Conservation (phyloP, 92 coral and sea anemone species). For the Ricordea florida region DNA sequence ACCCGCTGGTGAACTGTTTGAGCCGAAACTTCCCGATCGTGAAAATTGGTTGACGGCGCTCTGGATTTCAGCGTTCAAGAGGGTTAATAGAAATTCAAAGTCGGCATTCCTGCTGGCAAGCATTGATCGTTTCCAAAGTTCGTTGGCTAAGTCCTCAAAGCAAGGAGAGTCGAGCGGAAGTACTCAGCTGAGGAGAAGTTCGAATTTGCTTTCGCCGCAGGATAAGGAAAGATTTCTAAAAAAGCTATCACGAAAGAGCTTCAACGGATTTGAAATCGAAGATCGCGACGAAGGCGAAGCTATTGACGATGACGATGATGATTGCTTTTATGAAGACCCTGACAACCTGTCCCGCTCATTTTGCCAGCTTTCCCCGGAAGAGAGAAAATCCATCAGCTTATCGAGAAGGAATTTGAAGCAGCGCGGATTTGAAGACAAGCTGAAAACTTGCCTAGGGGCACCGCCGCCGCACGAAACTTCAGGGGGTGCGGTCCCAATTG, state of each 20-base stretch:
- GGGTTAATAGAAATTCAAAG: not conserved
- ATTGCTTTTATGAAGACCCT: no score
- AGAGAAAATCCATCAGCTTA: not conserved
- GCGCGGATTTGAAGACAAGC: no score
- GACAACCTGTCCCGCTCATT: no score
- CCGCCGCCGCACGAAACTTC: no score
- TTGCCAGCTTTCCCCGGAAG: not conserved
- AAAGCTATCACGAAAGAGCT: not conserved
- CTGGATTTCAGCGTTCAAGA: constrained; percentile 44
- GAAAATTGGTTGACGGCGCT: constrained; percentile 34
- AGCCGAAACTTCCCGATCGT: constrained; percentile 23
- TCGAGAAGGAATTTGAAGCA: no score
- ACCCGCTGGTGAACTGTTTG: constrained; percentile 24
- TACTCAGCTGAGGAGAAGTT: not conserved
- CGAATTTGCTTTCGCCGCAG: not conserved
- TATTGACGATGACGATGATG: not conserved
- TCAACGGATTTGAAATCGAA: not conserved
- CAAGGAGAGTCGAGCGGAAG: not conserved
- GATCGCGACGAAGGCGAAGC: not conserved
- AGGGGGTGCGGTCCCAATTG: no score
- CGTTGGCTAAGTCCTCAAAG: not conserved
- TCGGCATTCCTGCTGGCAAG: constrained; percentile 11
- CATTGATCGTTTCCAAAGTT: not conserved
- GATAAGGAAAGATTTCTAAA: not conserved
- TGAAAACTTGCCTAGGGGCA: no score